Evolutionary conservation across 2,888 invertebrate genomes (phyloP), one percentile per base, ranked within the genome.

Genomic region (Spialia ferax): DNA sequence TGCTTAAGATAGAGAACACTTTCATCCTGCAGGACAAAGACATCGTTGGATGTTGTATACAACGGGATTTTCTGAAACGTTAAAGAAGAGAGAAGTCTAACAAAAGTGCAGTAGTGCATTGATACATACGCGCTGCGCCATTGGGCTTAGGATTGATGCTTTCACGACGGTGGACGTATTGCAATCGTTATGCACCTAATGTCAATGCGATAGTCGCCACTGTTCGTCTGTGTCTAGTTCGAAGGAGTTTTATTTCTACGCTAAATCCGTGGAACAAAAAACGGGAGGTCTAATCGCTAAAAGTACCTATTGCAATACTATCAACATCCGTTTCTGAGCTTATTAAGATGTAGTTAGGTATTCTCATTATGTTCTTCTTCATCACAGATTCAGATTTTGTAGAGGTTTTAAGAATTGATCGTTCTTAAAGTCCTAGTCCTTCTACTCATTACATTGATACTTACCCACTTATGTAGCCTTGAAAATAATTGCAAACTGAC

Each of bases 131-230:
- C 83, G 79, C 79, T 81, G 91, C 85, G 87, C 89, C 91, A 74
- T 73, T 79, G 91, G 83, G 87, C 77, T 77, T 76, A 77, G 80
- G 91, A 93, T 93, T 91, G 91, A 93, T 93, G 91, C 77, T 73
- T 76, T 77, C 76, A 79, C 83, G 84, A 85, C 83, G 77, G 82
- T 75, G 79, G 83, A 93, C 88, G 88, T 89, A 92, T 93, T 86
- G 89, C 89, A 82, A 82, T 91, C 93, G 91, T 92, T 93, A 91
- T 88, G 86, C 82, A 84, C 82, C 88, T 88, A 91, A 91, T 89
- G 91, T 89, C 89, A 88, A 84, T 88, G 84, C 84, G 83, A 81
- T 80, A 79, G 80, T 81, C 79, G 81, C 83, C 81, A 78, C 85
- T 82, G 87, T 87, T 84, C 80, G 83, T 87, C 85, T 83, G 77